Conservation (phyloP, 2,113 vertebrate species). For the Antennarius striatus region DNA sequence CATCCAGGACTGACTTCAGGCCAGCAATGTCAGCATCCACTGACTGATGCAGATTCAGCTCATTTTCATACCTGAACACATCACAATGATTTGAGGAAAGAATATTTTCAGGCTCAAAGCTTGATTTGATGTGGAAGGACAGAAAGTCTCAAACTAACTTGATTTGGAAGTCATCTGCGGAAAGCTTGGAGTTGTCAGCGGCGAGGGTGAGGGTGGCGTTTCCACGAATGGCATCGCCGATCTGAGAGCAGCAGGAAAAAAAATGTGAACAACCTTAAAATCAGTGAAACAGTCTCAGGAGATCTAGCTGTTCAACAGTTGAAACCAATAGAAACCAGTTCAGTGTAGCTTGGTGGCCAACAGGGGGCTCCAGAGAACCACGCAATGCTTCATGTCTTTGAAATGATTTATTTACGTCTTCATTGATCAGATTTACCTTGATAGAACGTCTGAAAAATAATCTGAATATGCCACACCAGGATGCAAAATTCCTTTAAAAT, state of each 20-base stretch:
- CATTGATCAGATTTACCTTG: background rate
- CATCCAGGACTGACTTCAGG: constrained; percentile 76
- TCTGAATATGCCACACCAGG: too few species aligned
- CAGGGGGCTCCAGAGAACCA: background rate
- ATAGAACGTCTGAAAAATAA: too few species aligned
- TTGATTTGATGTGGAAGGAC: background rate
- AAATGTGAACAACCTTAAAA: background rate
- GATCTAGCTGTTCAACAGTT: too few species aligned
- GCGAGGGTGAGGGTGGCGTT: constrained; percentile 72
- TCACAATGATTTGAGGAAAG: too few species aligned
- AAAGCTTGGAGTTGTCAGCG: constrained; percentile 81
- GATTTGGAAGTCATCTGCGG: constrained; percentile 80
- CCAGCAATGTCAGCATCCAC: constrained; percentile 86
- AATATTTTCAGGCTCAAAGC: background rate
- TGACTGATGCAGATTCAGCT: constrained; percentile 80
- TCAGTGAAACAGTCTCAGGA: background rate
- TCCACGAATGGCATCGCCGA: constrained; percentile 56
- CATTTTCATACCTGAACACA: constrained; percentile 81
- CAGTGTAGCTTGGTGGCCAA: background rate
- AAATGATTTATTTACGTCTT: background rate
- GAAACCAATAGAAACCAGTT: too few species aligned
- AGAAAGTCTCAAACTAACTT: constrained; percentile 68
- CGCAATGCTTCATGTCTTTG: background rate
- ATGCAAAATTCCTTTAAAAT: too few species aligned
- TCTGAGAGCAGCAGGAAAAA: constrained; percentile 44